These are phyloP conservation scores for Azemiops feae DNA, from an alignment of 2,113 vertebrate genomes.

Conservation along the genomic window DNA sequence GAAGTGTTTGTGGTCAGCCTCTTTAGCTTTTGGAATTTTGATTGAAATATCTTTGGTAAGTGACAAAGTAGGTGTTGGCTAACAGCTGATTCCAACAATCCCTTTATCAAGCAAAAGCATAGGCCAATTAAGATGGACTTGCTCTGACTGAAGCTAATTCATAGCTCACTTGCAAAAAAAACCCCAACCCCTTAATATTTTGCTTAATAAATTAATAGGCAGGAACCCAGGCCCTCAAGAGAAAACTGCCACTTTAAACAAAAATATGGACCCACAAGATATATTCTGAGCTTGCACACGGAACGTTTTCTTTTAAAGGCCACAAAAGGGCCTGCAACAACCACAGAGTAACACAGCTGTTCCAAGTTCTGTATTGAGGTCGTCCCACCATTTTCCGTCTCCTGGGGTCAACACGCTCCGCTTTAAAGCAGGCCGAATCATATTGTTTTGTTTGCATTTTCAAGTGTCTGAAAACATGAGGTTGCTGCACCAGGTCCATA, in stretches of 20 bases:
- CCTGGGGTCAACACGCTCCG: not conserved
- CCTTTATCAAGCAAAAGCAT: not conserved
- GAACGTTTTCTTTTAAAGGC: not conserved
- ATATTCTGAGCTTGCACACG: not conserved
- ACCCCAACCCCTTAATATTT: no score
- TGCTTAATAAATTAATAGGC: no score
- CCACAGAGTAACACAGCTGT: not conserved
- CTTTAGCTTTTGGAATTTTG: not conserved
- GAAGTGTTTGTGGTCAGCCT: not conserved
- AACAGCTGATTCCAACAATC: not conserved
- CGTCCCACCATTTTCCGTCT: not conserved
- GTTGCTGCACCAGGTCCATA: not conserved
- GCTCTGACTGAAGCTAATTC: not conserved
- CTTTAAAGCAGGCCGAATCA: not conserved
- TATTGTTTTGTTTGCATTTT: not conserved
- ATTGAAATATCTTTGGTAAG: not conserved
- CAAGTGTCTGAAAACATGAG: not conserved
- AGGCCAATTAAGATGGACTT: not conserved
- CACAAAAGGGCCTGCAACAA: not conserved
- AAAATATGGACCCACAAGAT: not conserved
- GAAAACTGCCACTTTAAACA: not conserved
- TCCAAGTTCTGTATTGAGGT: not conserved
- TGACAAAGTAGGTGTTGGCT: not conserved
- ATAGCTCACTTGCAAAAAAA: not conserved
- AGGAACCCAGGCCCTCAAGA: no score